A percentile compares a stretch with the other conserved stretches of the same genome.
phyloP scores from a whole-genome alignment of 2,797 vertebrate genomes.

The Enteromius anoplus region DNA sequence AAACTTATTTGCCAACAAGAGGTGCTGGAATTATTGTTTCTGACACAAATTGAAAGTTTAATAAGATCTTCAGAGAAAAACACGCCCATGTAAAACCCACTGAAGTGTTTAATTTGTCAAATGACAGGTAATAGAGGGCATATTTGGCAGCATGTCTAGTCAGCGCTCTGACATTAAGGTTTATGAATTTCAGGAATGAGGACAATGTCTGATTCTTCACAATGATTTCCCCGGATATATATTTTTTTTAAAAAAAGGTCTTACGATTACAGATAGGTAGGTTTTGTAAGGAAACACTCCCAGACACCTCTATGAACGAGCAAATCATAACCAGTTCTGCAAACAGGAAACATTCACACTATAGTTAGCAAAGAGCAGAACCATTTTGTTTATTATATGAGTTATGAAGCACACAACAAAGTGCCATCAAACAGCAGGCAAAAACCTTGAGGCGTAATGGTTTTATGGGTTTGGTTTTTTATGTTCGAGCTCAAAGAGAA shows the following conservation, averaged over 20 bases:
- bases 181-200: conserved; percentile 33
- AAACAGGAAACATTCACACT: conserved; percentile 58
- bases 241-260: background rate
- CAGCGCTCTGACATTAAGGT: conserved; percentile 7
- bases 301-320: background rate
- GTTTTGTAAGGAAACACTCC: background rate
- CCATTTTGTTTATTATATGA: conserved; percentile 60
- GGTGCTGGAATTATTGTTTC: conserved; percentile 31
- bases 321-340: conserved; percentile 52
- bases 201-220: conserved; percentile 11
- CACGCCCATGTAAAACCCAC: conserved; percentile 44
- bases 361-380: conserved; percentile 63
- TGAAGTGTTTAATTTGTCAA: conserved; percentile 38
- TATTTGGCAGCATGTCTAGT: conserved; percentile 9
- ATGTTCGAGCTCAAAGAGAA: conserved; percentile 52
- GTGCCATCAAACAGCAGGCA: conserved; percentile 2
- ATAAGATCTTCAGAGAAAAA: conserved; percentile 53
- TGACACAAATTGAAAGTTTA: conserved; percentile 21
- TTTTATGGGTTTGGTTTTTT: conserved; percentile 4
- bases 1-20: conserved; percentile 16
- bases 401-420: conserved; percentile 34
- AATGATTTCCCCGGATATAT: conserved; percentile 19
- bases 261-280: background rate
- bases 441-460: conserved; percentile 34
- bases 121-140: conserved; percentile 4